Evolutionary conservation across 2,888 invertebrate species (phyloP), one percentile per base, ranked within the genome.

Genomic region (Drosophila trichaetosa): DNA sequence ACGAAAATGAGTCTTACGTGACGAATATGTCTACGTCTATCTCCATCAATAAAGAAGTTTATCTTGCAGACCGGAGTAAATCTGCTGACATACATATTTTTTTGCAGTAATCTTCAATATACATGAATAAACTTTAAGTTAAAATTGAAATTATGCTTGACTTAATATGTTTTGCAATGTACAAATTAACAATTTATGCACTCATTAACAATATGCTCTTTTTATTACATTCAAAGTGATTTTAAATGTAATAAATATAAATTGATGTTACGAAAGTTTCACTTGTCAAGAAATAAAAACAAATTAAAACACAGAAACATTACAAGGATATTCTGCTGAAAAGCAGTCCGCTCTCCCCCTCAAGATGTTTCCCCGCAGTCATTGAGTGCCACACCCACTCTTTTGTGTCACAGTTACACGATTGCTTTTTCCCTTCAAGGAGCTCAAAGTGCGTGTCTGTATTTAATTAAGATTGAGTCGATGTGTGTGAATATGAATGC

Each of bases 381-480:
- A 13, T n/a, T 8, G 38, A 2, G 10, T n/a, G 1, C 18, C 16
- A 21, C 21, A 61, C 36, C 48, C 54, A 51, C 38, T 29, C 36
- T 21, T 48, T 61, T 61, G 73, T 59, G 66, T 58, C 63, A 64
- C 46, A 82, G 70, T 77, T 73, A 73, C 69, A 49, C 74, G 78
- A 74, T 72, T 78, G 82, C 77, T 69, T 73, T 76, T 80, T 65
- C 76, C 72, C 69, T 89, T 77, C 84, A 79, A 86, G 89, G 65
- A 86, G 70, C 82, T 83, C 89, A 81, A 81, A 76, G 76, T 79
- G 79, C 79, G 87, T 81, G 83, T 76, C 80, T 84, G 76, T 78
- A 82, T 87, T 86, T 86, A 86, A 86, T 86, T 86, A 86, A 89
- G 87, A 80, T 78, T 80, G 76, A 84, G 76, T 75, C 73, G 58